Conservation (phyloP, 2,113 vertebrate genomes). For the Antechinus stuartii region DNA sequence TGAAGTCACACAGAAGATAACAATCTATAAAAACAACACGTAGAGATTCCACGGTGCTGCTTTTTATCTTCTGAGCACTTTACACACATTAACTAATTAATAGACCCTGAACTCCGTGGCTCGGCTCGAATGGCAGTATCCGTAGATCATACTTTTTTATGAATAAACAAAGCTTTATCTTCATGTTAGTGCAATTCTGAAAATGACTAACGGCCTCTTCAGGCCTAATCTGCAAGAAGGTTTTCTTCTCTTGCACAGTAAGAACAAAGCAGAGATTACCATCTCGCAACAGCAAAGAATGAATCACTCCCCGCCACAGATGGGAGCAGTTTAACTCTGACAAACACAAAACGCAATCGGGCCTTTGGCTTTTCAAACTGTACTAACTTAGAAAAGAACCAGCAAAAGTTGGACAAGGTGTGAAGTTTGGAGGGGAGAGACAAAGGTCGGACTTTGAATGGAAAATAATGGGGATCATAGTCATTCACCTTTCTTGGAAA, state of each 20-base stretch:
- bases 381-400: not conserved
- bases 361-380: slow-evolving; percentile 7
- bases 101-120: slow-evolving; percentile 3
- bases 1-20: slow-evolving; percentile 26
- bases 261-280: slow-evolving; percentile 32
- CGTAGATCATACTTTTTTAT: slow-evolving; percentile 45
- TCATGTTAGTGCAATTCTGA: slow-evolving; percentile 26
- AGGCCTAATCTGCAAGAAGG: slow-evolving; percentile 1
- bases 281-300: slow-evolving; percentile 39
- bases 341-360: slow-evolving; percentile 49
- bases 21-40: slow-evolving; percentile 7
- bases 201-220: not conserved
- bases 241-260: slow-evolving; percentile 38
- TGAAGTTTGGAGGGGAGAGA: not conserved
- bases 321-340: slow-evolving; percentile 48
- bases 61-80: slow-evolving; percentile 46
- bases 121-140: slow-evolving; percentile 20
- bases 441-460: not conserved
- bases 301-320: slow-evolving; percentile 8
- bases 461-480: not conserved
- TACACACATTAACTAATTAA: slow-evolving; percentile 36
- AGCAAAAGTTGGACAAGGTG: not conserved
- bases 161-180: slow-evolving; percentile 30
- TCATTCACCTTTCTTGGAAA: not conserved
- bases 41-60: not conserved